Conservation (phyloP, 2,888 invertebrate species). For the Ferrisia virgata region DNA sequence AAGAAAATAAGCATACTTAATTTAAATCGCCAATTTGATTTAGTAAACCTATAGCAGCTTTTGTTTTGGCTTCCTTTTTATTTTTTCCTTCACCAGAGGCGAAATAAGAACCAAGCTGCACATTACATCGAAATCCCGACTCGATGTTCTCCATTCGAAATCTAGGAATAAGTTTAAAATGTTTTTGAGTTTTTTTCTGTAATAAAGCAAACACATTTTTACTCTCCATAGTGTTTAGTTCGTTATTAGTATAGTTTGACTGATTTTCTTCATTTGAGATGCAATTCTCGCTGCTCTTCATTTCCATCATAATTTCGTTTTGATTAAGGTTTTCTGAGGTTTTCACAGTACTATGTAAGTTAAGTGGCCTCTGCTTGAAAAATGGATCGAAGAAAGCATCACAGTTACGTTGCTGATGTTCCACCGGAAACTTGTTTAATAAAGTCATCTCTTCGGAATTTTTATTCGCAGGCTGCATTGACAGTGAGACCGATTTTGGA, state of each 20-base stretch:
- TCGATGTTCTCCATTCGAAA: neutral
- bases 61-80: neutral
- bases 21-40: neutral
- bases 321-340: too few relatives aligned
- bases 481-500: neutral
- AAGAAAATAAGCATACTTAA: neutral
- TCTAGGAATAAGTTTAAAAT: slow-evolving; percentile 7
- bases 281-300: neutral
- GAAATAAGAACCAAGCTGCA: neutral
- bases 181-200: slow-evolving; percentile 6
- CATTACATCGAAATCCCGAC: neutral
- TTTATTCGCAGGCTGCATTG: neutral
- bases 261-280: neutral
- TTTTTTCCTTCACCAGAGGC: neutral
- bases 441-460: neutral
- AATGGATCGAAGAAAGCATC: neutral
- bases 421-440: neutral
- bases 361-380: neutral
- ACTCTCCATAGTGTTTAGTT: neutral
- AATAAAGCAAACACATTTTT: slow-evolving; percentile 16
- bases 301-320: too few relatives aligned
- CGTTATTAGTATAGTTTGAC: too few relatives aligned
- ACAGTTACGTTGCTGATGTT: neutral
- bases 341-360: neutral
- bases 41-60: neutral